Conservation (phyloP, 2,888 invertebrate genomes). For the Acrobasis suavella region DNA sequence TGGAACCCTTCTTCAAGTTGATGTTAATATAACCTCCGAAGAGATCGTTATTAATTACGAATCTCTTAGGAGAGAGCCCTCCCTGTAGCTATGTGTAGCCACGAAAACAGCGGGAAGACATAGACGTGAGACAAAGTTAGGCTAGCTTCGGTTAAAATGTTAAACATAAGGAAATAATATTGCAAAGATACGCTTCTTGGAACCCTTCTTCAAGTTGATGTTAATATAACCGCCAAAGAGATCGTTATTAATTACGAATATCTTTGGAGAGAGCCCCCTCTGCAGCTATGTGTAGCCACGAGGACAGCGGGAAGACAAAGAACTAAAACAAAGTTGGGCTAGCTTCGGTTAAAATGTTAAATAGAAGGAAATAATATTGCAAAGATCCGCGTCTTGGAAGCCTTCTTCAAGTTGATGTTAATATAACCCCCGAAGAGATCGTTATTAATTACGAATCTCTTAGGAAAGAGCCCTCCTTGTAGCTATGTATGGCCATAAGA, state of each 20-base stretch:
- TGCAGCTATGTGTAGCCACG: constrained; percentile 19
- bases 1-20: not conserved
- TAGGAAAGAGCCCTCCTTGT: constrained; percentile 21
- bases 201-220: not conserved
- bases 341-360: too few relatives aligned
- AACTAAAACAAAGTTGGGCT: not conserved
- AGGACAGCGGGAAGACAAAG: not conserved
- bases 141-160: too few relatives aligned
- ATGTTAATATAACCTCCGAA: constrained; percentile 27
- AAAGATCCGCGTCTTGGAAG: not conserved
- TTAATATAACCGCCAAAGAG: constrained; percentile 30
- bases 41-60: constrained; percentile 44
- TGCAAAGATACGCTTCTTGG: not conserved
- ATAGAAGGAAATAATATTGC: too few relatives aligned
- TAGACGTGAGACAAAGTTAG: not conserved
- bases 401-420: constrained; percentile 3
- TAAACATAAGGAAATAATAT: too few relatives aligned
- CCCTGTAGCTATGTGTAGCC: constrained; percentile 22
- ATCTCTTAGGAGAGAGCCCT: constrained; percentile 28
- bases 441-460: constrained; percentile 43
- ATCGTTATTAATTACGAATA: constrained; percentile 44
- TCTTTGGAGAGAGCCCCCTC: constrained; percentile 24
- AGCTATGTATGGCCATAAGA: constrained; percentile 22
- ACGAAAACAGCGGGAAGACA: not conserved
- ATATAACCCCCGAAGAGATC: constrained; percentile 32